These are phyloP conservation scores for Monochamus saltuarius DNA, from an alignment of 1,140 invertebrate species.

Conservation along the genomic window DNA sequence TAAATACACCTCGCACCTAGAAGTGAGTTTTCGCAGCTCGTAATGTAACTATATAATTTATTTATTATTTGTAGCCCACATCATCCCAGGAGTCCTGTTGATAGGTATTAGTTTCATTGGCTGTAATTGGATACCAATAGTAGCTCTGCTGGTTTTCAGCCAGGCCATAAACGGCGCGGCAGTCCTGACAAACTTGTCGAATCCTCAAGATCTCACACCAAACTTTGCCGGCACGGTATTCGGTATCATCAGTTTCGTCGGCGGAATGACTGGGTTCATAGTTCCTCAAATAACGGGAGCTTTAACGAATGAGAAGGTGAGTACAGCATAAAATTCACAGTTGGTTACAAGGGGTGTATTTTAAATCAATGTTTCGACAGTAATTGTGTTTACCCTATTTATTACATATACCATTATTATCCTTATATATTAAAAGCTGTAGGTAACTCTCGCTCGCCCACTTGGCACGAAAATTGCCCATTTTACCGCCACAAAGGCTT, in stretches of 20 bases:
- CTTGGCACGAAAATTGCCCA: no score
- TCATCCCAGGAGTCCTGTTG: slow-evolving; percentile 68
- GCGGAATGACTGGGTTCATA: slow-evolving; percentile 72
- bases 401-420: no score
- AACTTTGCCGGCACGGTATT: slow-evolving; percentile 78
- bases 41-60: no score
- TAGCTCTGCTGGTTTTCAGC: slow-evolving; percentile 70
- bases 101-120: slow-evolving; percentile 66
- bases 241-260: slow-evolving; percentile 72
- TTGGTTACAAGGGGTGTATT: no score
- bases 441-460: no score
- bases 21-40: no score
- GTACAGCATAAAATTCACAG: slow-evolving; percentile 3
- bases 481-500: no score
- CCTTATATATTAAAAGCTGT: no score
- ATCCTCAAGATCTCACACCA: slow-evolving; percentile 80
- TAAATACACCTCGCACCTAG: no score
- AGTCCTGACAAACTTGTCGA: slow-evolving; percentile 78
- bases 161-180: slow-evolving; percentile 81
- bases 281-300: slow-evolving; percentile 69
- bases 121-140: slow-evolving; percentile 62
- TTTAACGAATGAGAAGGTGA: slow-evolving; percentile 65
- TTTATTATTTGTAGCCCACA: slow-evolving; percentile 63
- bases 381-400: no score
- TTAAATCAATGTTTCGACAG: no score